phyloP scores from a whole-genome alignment of 2,113 vertebrate species.

The Ochotona princeps region DNA sequence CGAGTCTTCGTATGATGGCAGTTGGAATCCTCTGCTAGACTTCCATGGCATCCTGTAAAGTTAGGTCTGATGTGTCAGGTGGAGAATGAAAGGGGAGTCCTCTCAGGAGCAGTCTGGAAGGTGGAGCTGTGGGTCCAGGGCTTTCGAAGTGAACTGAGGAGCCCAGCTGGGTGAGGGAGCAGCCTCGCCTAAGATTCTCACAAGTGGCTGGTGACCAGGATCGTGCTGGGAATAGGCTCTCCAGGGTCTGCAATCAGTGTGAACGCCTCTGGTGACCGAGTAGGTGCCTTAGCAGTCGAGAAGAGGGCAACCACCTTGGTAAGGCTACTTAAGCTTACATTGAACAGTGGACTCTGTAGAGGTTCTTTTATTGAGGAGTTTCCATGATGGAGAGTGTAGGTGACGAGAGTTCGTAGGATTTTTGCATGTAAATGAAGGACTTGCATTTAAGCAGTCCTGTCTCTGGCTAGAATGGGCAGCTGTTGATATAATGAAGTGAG shows the following conservation, averaged over 20 bases:
- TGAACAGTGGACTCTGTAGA: slow-evolving; percentile 9
- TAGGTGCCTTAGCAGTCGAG: slow-evolving; percentile 10
- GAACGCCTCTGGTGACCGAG: neutral
- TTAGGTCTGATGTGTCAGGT: neutral
- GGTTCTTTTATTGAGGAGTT: slow-evolving; percentile 48
- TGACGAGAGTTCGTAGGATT: slow-evolving; percentile 61
- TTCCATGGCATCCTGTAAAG: neutral
- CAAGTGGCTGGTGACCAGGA: no score
- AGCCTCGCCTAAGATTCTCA: neutral
- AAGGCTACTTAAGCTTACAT: neutral
- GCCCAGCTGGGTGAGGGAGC: neutral
- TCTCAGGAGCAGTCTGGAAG: neutral
- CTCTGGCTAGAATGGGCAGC: slow-evolving; percentile 5
- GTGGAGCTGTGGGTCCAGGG: neutral
- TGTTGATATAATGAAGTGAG: slow-evolving; percentile 32
- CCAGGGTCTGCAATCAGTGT: neutral
- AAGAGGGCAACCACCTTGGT: slow-evolving; percentile 56
- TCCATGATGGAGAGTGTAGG: slow-evolving; percentile 40
- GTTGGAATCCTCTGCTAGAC: neutral
- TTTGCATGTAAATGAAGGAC: slow-evolving; percentile 51
- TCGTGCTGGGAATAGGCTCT: neutral
- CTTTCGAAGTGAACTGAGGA: neutral
- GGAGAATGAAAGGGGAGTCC: neutral
- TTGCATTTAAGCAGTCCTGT: slow-evolving; percentile 51
- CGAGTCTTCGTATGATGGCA: neutral